Evolutionary conservation across 2,888 invertebrate genomes (phyloP), one percentile per base, ranked within the genome.

Genomic region (Helleia helle): DNA sequence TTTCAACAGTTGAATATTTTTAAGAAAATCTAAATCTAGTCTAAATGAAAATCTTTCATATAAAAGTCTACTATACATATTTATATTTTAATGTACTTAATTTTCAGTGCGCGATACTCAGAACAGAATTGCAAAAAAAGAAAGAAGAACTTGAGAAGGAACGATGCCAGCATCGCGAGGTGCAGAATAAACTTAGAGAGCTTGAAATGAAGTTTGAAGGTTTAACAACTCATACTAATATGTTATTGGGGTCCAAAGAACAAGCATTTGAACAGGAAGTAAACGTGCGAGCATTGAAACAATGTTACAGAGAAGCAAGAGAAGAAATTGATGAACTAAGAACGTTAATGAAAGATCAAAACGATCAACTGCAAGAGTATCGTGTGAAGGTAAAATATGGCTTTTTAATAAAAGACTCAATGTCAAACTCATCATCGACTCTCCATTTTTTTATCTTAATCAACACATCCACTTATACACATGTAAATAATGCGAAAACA

Each of bases 291-390:
- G 57, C 75, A 0, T 47, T 83, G 29, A 81, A 80, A 48, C 75
- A 74, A 86, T 77, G 91, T 87, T 71, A 91, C 87, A 64, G 75
- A 74, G 62, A 90, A 83, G 70, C 90, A 58, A 67, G 72, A 67
- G 65, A 83, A 71, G 67, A 84, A 44, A 74, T 84, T 4, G 90
- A 90, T 11, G 90, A 91, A 52, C 56, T 90, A 29, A 71, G 89
- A 36, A 75, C 79, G 0, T 60, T 90, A 14, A 83, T 90, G 55
- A 88, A 89, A 51, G 91, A 91, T 50, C 90, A 90, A 56, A 87
- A 89, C 39, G 77, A 81, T 4, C 91, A 91, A 62, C 59, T 91
- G 5, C 90, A 90, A 49, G 90, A 91, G 54, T 92, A 91, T 58
- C 81, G 91, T 38, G 89, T 89, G 46, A 91, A 91, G 68, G 88